Evolutionary conservation across 2,888 invertebrate species (phyloP).

Genomic region (Cactoblastis cactorum): DNA sequence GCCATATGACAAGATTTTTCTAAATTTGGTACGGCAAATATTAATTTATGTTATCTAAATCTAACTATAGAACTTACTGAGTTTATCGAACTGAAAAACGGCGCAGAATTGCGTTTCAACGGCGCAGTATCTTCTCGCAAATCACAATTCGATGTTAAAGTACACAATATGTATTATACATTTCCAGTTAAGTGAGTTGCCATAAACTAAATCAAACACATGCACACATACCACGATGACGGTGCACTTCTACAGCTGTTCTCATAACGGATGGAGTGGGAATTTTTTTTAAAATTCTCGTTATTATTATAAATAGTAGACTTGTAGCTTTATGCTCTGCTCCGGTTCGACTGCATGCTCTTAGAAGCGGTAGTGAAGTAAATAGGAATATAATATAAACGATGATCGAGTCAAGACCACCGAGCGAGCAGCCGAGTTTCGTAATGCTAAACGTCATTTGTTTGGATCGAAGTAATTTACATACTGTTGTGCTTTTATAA

Average conservation of each 20-base stretch:
- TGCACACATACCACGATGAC: constrained; percentile 9
- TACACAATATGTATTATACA: too few species aligned
- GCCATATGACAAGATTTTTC: background rate
- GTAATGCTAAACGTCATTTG: background rate
- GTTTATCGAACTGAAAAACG: background rate
- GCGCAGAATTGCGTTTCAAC: background rate
- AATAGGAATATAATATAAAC: constrained; percentile 13
- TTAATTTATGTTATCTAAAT: background rate
- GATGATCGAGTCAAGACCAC: constrained; percentile 11
- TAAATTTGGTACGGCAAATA: background rate
- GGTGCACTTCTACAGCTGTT: constrained; percentile 6
- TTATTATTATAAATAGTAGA: constrained; percentile 10
- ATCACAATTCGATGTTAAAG: background rate
- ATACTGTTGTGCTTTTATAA: background rate
- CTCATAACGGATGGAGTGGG: background rate
- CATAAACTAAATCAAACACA: background rate
- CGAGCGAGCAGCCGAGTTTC: background rate
- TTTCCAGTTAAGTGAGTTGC: background rate
- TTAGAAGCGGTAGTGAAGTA: constrained; percentile 10
- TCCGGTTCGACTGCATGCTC: constrained; percentile 12
- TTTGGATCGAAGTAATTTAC: background rate
- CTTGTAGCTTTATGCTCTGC: constrained; percentile 12
- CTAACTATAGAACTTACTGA: background rate
- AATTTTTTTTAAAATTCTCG: constrained; percentile 8
- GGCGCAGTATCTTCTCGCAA: background rate